Evolutionary conservation across 2,113 vertebrate genomes (phyloP).

Genomic region (Penelope pileata): DNA sequence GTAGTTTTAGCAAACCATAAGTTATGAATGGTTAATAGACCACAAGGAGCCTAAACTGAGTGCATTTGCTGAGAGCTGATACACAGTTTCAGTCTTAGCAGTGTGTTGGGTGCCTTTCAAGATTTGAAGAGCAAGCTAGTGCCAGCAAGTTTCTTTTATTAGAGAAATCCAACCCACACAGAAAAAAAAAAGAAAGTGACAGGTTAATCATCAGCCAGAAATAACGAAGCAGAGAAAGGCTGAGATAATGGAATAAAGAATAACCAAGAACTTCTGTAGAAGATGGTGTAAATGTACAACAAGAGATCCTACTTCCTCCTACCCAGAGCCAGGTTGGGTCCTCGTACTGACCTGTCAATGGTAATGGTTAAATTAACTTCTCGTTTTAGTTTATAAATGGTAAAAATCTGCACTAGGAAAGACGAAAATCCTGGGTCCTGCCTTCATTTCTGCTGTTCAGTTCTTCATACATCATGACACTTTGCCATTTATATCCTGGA

Average conservation of each 20-base stretch:
- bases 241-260: neutral
- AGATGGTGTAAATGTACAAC: neutral
- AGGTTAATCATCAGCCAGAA: neutral
- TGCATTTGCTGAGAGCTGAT: neutral
- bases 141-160: neutral
- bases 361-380: neutral
- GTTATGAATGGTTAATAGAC: neutral
- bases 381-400: neutral
- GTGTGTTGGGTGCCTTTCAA: neutral
- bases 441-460: neutral
- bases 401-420: neutral
- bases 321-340: neutral
- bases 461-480: neutral
- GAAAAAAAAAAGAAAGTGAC: neutral
- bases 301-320: neutral
- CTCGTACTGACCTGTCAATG: neutral
- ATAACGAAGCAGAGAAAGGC: neutral
- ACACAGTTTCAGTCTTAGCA: neutral
- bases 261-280: neutral
- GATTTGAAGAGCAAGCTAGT: accelerated
- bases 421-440: neutral
- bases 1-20: too few species aligned
- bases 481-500: neutral
- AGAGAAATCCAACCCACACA: neutral
- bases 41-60: neutral